A percentile compares a stretch with the other conserved stretches of the same genome.
phyloP scores from a whole-genome alignment of 2,113 vertebrate species.

The Merops nubicus region DNA sequence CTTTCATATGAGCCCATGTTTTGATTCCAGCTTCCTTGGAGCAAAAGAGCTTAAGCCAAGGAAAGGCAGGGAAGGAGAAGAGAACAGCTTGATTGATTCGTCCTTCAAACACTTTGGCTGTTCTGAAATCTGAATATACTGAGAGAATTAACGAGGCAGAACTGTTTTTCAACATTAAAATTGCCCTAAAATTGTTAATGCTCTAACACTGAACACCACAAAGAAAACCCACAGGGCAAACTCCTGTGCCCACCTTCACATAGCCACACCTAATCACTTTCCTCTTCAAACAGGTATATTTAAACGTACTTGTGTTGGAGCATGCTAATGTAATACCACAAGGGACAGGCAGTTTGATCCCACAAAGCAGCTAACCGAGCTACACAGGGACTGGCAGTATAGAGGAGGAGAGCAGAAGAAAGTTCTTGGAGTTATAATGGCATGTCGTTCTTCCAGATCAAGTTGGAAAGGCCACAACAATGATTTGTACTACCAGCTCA shows the following conservation, averaged over 20 bases:
- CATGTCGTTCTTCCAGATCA: neutral
- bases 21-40: neutral
- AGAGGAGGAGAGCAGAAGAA: neutral
- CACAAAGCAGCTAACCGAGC: neutral
- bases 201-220: neutral
- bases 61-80: neutral
- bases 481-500: neutral
- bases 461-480: neutral
- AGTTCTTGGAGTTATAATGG: neutral
- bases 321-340: accelerated
- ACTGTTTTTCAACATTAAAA: neutral
- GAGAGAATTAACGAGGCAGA: neutral
- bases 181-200: neutral
- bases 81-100: neutral
- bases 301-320: neutral
- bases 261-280: neutral
- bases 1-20: neutral
- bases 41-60: neutral
- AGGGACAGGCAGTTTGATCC: neutral
- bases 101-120: neutral
- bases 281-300: neutral
- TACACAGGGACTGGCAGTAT: neutral
- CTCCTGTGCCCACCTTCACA: neutral
- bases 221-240: neutral
- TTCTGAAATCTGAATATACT: neutral